Evolutionary conservation across 1,140 invertebrate genomes (phyloP), one percentile per base, ranked within the genome.

Genomic region (Tetraneura akinire): DNA sequence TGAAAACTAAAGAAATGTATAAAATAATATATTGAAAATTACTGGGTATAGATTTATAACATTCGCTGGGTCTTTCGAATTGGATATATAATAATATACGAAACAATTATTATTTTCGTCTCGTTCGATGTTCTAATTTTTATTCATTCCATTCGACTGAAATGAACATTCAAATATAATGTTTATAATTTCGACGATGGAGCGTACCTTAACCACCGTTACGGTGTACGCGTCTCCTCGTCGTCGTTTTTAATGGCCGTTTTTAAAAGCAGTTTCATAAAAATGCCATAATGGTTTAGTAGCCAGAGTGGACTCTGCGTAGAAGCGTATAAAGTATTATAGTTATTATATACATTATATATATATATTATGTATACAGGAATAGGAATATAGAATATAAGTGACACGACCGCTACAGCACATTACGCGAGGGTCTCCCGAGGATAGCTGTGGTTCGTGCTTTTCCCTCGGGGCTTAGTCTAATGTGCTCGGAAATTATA

Each of bases 401-500:
- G 66, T 26, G 66, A 68, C 66, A 68, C 21, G 66, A 68, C 66
- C 64, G 18, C 60, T 9, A 8, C 62, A 37, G 37, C 66, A 68
- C 66, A 68, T 68, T 68, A 68, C 66, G 66, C 21, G 32, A 3
- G 21, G 21, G 42, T 47, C 66, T 13, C 66, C 23, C 3, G 42
- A 21, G 66, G 47, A 26, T 42, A 47, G 5, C 32, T 3, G 64
- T 9, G 13, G 66, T 68, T 37, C 42, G 42, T 47, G 66, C 47
- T 37, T 3, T 16, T 68, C 66, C 66, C 66, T 47, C 21, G 66
- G 8, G 66, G 16, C 42, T 21, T 21, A 8, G 2, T 68, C 66
- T 68, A 68, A 68, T 68, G 66, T 47, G 42, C 21, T 68, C 66
- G 42, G 66, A 21, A 68, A 68, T 68, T 68, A 68, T 68, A 68